Evolutionary conservation across 2,888 invertebrate genomes (phyloP).

Genomic region (Eretmocerus hayati): DNA sequence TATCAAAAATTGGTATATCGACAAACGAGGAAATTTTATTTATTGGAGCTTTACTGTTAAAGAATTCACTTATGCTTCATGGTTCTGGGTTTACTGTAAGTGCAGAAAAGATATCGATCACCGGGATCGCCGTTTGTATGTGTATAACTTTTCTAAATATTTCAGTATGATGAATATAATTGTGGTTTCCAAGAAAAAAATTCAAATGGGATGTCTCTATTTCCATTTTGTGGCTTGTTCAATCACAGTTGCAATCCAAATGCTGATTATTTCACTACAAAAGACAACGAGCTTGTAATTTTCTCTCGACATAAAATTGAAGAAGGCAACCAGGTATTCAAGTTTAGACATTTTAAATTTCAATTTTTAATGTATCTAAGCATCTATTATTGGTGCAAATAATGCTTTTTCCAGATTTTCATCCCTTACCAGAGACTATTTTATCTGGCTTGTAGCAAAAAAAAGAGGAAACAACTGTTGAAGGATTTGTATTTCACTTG

Average conservation of each 20-base stretch:
- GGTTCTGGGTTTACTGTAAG: background rate
- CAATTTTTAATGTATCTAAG: background rate
- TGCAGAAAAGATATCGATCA: background rate
- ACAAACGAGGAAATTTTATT: background rate
- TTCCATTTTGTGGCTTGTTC: conserved; percentile 65
- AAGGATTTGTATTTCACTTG: background rate
- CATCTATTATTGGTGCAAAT: background rate
- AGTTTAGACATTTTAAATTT: background rate
- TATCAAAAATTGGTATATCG: background rate
- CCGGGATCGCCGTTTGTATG: background rate
- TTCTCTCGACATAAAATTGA: background rate
- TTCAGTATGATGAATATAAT: conserved; percentile 1
- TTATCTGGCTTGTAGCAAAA: background rate
- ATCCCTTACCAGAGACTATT: background rate
- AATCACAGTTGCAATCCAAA: conserved; percentile 87
- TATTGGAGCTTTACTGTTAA: background rate
- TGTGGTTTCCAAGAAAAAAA: background rate
- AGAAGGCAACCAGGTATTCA: background rate
- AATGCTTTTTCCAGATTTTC: background rate
- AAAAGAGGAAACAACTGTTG: background rate
- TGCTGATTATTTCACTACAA: conserved; percentile 58
- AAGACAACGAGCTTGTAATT: conserved; percentile 28
- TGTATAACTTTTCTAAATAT: background rate
- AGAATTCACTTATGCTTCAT: background rate
- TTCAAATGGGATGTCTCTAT: background rate